These are phyloP conservation scores for Arrhamphus sclerolepis DNA, from an alignment of 2,797 vertebrate genomes.

Conservation along the genomic window DNA sequence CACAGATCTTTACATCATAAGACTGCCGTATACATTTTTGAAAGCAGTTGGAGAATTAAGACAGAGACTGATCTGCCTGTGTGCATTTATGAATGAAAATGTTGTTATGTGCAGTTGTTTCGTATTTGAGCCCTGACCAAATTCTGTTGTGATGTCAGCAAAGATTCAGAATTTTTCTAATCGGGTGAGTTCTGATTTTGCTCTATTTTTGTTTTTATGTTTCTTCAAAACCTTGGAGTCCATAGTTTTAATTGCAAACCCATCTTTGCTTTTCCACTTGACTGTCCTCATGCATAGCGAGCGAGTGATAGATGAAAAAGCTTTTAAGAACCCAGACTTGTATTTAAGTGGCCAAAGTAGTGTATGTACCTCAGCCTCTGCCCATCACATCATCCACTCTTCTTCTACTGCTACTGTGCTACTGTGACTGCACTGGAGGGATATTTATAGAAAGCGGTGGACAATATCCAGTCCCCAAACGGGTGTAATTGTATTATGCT, in stretches of 20 bases:
- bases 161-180: neutral
- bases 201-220: neutral
- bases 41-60: no score
- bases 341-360: conserved; percentile 75
- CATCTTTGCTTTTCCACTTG: conserved; percentile 31
- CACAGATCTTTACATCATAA: no score
- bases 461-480: conserved; percentile 70
- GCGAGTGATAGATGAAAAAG: conserved; percentile 63
- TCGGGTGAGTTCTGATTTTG: no score
- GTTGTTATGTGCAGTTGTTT: no score
- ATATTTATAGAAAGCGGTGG: conserved; percentile 67
- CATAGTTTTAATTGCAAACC: conserved; percentile 27
- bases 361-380: conserved; percentile 39
- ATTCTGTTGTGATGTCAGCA: neutral
- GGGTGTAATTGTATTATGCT: conserved; percentile 74
- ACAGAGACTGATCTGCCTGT: no score
- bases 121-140: neutral
- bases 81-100: no score
- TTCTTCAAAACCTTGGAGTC: conserved; percentile 2
- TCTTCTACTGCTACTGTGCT: conserved; percentile 26
- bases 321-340: conserved; percentile 70
- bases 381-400: conserved; percentile 34
- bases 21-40: no score
- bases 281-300: conserved; percentile 33
- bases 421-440: conserved; percentile 34